Evolutionary conservation across 2,888 invertebrate species (phyloP).

Genomic region (Epiperipatus broadwayi): DNA sequence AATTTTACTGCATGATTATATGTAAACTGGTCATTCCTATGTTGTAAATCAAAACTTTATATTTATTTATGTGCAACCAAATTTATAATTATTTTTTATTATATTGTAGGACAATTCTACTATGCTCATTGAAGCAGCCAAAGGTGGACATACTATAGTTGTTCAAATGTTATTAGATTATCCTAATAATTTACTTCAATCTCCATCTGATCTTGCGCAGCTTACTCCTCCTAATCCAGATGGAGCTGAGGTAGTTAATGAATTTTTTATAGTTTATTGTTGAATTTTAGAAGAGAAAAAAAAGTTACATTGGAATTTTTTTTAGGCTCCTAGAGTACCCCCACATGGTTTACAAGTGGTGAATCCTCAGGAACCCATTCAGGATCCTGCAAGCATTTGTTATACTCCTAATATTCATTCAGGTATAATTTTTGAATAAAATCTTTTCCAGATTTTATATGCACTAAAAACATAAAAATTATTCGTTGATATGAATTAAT

Average conservation of each 20-base stretch:
- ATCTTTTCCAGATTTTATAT: too few species aligned
- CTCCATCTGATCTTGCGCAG: constrained; percentile 23
- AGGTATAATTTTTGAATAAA: too few species aligned
- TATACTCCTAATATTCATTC: too few species aligned
- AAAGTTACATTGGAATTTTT: not conserved
- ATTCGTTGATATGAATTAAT: too few species aligned
- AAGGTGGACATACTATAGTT: constrained; percentile 88
- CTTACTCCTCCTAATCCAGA: constrained; percentile 16
- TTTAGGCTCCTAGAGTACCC: constrained; percentile 18
- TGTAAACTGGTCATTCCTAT: too few species aligned
- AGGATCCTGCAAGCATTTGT: too few species aligned
- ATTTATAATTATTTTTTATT: constrained; percentile 11
- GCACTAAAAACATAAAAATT: too few species aligned
- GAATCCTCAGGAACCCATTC: too few species aligned
- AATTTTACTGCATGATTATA: too few species aligned
- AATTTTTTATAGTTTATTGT: not conserved
- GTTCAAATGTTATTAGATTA: constrained; percentile 86
- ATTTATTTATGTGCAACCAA: not conserved
- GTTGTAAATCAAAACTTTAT: not conserved
- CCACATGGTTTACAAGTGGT: constrained; percentile 19
- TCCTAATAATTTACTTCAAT: constrained; percentile 56
- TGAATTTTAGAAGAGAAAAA: not conserved
- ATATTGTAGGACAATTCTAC: constrained; percentile 78
- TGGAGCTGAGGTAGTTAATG: constrained; percentile 16
- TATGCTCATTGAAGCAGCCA: constrained; percentile 94